Base-by-base conservation (phyloP, 2,888 invertebrate species). In the Drosophila eohydei region DNA sequence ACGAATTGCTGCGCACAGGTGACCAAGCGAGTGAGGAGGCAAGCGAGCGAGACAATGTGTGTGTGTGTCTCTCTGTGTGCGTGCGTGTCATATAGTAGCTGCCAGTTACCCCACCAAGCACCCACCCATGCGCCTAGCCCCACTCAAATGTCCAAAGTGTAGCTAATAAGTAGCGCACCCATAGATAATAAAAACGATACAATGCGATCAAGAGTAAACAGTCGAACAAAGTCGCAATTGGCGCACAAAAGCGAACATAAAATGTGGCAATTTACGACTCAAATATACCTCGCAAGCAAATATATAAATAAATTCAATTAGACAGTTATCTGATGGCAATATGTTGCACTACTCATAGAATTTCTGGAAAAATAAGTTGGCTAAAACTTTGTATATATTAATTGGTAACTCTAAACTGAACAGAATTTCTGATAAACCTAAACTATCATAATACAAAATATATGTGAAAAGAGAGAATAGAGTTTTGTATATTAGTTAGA, bases 1-100 rank as follows among this genome's bases (percentile, higher is more conserved):
- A 79, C 67, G 70, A 80, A 68, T 65, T 80, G 64, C 59, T 57
- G 21, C 48, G 80, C 76, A 73, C 80, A 78, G 78, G 79, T 78
- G 64, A 75, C 54, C 64, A 59, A 48, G 56, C 57, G 52, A 56
- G 30, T 28, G 58, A 52, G 59, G n/a, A 38, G 28, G 26, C 56
- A 64, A 12, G 46, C 14, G n/a, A 65, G 61, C 74, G 52, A 56
- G 44, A 64, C 57, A 52, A 12, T 51, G 7, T 55, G 21, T 48
- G 3, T 51, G 34, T 48, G 32, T 51, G 4, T 46, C 14, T 44
- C 21, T 66, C 30, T 61, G 21, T 51, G 8, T 44, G 36, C 52
- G 32, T 54, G 38, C 40, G 41, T 16, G 48, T 50, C 48, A 41
- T 41, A 38, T 14, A 28, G 48, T 48, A n/a, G 30, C 61, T 44